Conservation (phyloP, 2,797 vertebrate genomes). For the Staurois parvus region DNA sequence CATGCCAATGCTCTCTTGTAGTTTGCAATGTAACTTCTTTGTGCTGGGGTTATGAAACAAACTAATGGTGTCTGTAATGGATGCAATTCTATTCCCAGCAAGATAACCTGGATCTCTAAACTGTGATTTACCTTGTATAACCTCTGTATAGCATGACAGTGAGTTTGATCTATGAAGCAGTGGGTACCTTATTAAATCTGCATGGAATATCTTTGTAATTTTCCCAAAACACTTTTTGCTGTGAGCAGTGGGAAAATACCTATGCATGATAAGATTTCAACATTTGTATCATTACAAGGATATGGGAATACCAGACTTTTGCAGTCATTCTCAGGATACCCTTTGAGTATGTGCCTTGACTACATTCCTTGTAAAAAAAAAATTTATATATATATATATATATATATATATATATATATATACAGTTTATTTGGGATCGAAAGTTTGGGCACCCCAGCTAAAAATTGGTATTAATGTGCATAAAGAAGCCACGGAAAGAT, state of each 20-base stretch:
- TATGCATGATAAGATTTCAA: too few species aligned
- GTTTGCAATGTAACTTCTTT: conserved; percentile 75
- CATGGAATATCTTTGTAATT: conserved; percentile 65
- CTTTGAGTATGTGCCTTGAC: too few species aligned
- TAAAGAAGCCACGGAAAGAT: too few species aligned
- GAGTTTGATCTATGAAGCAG: conserved; percentile 74
- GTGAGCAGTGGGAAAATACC: not conserved
- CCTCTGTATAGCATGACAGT: conserved; percentile 70
- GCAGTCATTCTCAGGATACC: too few species aligned
- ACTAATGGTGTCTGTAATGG: conserved; percentile 61
- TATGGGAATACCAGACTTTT: too few species aligned
- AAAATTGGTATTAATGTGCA: too few species aligned
- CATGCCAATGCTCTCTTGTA: conserved; percentile 65
- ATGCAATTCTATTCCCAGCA: conserved; percentile 80
- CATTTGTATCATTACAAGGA: too few species aligned
- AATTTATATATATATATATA: too few species aligned
- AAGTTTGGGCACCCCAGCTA: too few species aligned
- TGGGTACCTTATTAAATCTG: conserved; percentile 70
- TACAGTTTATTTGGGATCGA: too few species aligned
- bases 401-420: too few species aligned
- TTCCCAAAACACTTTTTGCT: conserved; percentile 65
- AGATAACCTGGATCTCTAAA: conserved; percentile 80
- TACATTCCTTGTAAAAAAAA: too few species aligned
- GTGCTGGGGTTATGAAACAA: conserved; percentile 35
- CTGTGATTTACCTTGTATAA: conserved; percentile 75